Conservation (phyloP, 2,113 vertebrate species). For the Albula glossodonta region DNA sequence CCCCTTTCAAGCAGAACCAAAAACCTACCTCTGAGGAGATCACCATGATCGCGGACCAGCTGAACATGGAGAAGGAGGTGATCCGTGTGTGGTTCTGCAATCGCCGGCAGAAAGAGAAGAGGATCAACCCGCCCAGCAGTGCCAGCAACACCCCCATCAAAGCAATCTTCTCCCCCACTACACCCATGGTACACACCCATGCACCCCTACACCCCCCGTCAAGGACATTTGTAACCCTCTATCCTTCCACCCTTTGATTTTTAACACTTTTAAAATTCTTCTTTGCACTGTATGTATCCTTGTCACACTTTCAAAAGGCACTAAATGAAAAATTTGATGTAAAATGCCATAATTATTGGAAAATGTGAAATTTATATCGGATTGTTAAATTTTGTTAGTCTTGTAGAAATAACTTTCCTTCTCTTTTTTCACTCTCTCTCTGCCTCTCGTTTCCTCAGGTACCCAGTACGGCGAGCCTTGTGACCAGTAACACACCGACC, state of each 20-base stretch:
- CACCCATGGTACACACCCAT: constrained; percentile 81
- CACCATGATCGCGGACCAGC: constrained; percentile 98
- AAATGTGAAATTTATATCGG: too few species aligned
- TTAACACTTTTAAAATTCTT: not conserved
- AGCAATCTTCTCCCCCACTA: constrained; percentile 90
- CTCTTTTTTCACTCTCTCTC: not conserved
- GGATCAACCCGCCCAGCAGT: constrained; percentile 95
- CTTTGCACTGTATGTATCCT: too few species aligned
- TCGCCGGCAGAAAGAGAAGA: constrained; percentile 97
- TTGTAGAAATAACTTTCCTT: too few species aligned
- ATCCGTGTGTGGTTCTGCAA: constrained; percentile 99
- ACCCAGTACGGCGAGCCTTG: constrained; percentile 96
- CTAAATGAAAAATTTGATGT: too few species aligned
- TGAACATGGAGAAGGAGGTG: constrained; percentile 99
- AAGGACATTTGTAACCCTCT: too few species aligned
- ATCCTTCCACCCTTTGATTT: too few species aligned
- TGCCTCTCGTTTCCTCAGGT: constrained; percentile 68
- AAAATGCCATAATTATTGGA: too few species aligned
- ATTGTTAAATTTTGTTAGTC: too few species aligned
- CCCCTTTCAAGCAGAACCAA: constrained; percentile 91
- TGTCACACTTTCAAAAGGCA: too few species aligned
- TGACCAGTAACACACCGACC: constrained; percentile 91
- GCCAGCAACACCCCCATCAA: constrained; percentile 90
- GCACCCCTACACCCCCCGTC: not conserved
- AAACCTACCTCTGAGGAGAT: constrained; percentile 99